These are phyloP conservation scores for Cryptotis parvus DNA, from an alignment of 2,113 vertebrate genomes.

Conservation along the genomic window DNA sequence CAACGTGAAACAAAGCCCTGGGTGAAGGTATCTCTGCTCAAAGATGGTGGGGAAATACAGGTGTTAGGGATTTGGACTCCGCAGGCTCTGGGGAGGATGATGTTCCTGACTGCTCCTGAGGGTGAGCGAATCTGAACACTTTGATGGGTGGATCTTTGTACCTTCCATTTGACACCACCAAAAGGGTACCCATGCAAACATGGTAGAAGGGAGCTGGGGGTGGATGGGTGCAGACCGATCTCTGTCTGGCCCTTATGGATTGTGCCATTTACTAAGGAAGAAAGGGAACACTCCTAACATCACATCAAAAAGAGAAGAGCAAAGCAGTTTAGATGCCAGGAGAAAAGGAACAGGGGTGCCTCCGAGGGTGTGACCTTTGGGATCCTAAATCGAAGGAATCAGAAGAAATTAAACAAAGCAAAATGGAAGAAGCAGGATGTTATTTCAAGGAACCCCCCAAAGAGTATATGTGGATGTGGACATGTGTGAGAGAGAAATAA, in stretches of 20 bases:
- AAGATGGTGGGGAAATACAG: background rate
- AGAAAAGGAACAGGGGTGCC: background rate
- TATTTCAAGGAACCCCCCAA: background rate
- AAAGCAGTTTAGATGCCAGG: background rate
- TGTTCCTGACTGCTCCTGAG: background rate
- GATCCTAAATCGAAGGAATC: background rate
- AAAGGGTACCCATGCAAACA: background rate
- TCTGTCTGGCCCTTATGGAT: background rate
- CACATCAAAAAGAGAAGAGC: background rate
- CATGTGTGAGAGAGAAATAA: no score
- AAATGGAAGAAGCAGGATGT: fast-evolving
- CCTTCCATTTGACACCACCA: background rate
- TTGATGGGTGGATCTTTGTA: background rate
- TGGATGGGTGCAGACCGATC: no score
- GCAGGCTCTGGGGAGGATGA: no score
- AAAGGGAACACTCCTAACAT: background rate
- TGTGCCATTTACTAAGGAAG: background rate
- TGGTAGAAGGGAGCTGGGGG: no score
- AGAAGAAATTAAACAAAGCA: background rate
- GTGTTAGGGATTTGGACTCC: no score
- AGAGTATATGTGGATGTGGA: no score
- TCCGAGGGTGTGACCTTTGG: background rate
- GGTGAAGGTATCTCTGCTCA: background rate
- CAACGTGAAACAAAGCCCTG: background rate
- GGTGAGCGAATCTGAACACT: background rate